Conservation (phyloP, 2,113 vertebrate genomes). For the Fukomys damarensis region DNA sequence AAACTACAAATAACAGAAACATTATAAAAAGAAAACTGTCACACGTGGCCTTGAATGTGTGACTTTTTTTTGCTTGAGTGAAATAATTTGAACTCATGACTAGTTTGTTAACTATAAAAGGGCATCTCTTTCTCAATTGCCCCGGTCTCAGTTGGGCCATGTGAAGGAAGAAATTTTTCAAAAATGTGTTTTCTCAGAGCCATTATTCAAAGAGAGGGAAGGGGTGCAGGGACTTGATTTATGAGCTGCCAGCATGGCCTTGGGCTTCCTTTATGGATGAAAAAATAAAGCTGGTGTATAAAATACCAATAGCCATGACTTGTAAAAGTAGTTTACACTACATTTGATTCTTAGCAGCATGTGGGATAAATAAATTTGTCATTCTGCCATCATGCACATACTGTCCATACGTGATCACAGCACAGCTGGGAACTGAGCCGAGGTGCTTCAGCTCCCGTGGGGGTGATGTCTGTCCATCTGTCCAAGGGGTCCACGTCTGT, state of each 20-base stretch:
- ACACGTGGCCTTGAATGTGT: background rate
- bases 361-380: background rate
- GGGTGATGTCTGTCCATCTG: background rate
- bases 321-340: fast-evolving
- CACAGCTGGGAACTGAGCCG: background rate
- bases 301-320: background rate
- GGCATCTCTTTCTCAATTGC: background rate
- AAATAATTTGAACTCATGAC: background rate
- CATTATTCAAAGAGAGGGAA: background rate
- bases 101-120: background rate
- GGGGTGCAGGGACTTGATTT: background rate
- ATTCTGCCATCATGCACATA: too few relatives aligned
- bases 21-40: background rate
- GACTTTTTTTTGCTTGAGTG: background rate
- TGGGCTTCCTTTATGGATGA: background rate
- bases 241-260: background rate
- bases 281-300: background rate
- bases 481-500: background rate
- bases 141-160: background rate
- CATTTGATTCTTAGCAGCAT: background rate
- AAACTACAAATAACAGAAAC: background rate
- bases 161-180: background rate
- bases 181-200: background rate
- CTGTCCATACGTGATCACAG: background rate
- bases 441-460: background rate